These are phyloP conservation scores for Apomyelois bistriatella DNA, from an alignment of 2,888 invertebrate species.

Conservation along the genomic window DNA sequence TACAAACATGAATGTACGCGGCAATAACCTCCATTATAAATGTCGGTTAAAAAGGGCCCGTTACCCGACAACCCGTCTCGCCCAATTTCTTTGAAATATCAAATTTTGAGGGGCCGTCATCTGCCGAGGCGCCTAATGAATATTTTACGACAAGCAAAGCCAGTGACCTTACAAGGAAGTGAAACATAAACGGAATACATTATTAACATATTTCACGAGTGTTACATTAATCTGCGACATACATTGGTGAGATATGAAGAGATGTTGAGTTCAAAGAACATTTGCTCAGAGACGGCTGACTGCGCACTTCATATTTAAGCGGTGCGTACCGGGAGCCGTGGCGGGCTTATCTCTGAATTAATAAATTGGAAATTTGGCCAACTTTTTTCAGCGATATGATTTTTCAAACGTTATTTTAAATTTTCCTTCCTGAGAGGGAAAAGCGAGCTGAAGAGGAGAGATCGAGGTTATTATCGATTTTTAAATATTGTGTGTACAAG, in stretches of 20 bases:
- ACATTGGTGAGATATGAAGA: neutral
- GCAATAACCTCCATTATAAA: no score
- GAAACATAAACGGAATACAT: constrained; percentile 14
- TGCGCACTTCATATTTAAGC: neutral
- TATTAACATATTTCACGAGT: constrained; percentile 18
- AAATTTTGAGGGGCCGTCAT: constrained; percentile 9
- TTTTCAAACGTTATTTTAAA: no score
- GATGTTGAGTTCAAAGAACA: neutral
- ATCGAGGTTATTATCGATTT: no score
- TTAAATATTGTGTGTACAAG: no score
- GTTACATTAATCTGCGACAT: constrained; percentile 18
- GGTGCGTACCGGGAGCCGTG: neutral
- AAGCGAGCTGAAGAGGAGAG: no score
- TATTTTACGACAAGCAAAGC: constrained; percentile 15
- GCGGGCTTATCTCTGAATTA: neutral
- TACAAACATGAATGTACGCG: no score
- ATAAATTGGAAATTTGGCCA: neutral
- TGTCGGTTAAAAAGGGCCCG: neutral
- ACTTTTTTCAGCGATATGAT: neutral
- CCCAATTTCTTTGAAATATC: constrained; percentile 11
- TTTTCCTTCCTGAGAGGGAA: no score
- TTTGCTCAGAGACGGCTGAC: neutral
- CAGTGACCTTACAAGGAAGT: constrained; percentile 12
- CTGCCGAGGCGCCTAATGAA: constrained; percentile 15
- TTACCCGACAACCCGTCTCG: constrained; percentile 5